These are phyloP conservation scores for Eristalinus sepulchralis DNA, from an alignment of 2,888 invertebrate genomes.

Conservation along the genomic window DNA sequence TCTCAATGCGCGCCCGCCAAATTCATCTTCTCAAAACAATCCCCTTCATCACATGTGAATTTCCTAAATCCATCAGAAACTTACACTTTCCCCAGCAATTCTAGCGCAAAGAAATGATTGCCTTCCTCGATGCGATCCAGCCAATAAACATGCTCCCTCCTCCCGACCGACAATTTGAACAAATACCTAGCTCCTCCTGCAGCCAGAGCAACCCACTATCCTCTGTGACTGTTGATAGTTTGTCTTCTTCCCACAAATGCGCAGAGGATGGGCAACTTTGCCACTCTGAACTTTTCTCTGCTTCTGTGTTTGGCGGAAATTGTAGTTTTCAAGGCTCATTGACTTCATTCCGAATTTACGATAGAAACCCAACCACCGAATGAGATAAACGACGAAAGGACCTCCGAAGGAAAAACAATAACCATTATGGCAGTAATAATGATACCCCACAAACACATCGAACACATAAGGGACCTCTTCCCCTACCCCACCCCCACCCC, in stretches of 20 bases:
- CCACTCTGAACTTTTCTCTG: not conserved
- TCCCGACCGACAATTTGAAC: conserved; percentile 2
- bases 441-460: conserved; percentile 25
- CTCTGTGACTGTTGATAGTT: conserved; percentile 43
- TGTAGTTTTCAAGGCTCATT: conserved; percentile 70
- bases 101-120: conserved; percentile 8
- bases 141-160: conserved; percentile 39
- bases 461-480: not conserved
- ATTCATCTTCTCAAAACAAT: too few species aligned
- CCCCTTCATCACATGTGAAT: too few species aligned
- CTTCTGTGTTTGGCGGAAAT: conserved; percentile 55
- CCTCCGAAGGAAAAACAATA: conserved; percentile 49
- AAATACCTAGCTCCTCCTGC: not conserved
- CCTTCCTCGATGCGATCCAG: not conserved
- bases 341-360: conserved; percentile 67
- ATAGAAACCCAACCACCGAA: conserved; percentile 54
- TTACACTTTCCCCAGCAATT: conserved; percentile 11
- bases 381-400: conserved; percentile 58
- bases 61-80: not conserved
- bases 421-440: conserved; percentile 56
- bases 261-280: not conserved
- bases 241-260: conserved; percentile 9
- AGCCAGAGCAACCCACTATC: not conserved
- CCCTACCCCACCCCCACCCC: not conserved
- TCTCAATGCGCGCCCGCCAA: too few species aligned